Conservation (phyloP, 2,888 invertebrate species). For the Noctua comes region DNA sequence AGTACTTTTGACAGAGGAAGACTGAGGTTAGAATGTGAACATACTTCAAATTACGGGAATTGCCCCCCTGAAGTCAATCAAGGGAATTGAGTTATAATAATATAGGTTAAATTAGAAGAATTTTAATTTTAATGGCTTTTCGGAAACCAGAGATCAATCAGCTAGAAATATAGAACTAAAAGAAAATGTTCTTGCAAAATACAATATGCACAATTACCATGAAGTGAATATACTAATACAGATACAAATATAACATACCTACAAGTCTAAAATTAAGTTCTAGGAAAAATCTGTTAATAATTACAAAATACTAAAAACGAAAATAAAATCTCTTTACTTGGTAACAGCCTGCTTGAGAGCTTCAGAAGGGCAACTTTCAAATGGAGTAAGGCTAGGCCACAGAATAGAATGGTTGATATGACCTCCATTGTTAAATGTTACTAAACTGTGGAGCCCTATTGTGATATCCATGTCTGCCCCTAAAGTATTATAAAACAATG, state of each 20-base stretch:
- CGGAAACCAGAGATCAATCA: neutral
- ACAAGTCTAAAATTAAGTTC: slow-evolving; percentile 7
- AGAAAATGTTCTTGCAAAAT: neutral
- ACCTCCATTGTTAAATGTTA: slow-evolving; percentile 99
- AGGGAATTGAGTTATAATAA: neutral
- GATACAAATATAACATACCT: neutral
- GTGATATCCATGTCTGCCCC: slow-evolving; percentile 93
- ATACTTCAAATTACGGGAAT: neutral
- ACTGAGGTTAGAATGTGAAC: neutral
- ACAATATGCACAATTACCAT: neutral
- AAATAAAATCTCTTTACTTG: slow-evolving; percentile 77
- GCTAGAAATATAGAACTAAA: neutral
- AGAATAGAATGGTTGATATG: slow-evolving; percentile 99
- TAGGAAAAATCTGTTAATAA: neutral
- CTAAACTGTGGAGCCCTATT: slow-evolving; percentile 94
- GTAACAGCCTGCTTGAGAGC: slow-evolving; percentile 89
- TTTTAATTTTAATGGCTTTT: neutral
- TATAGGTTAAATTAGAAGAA: neutral
- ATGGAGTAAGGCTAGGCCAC: slow-evolving; percentile 97
- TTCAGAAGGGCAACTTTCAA: slow-evolving; percentile 91
- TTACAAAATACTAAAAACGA: slow-evolving; percentile 27
- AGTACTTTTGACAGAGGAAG: neutral
- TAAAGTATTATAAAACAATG: slow-evolving; percentile 65
- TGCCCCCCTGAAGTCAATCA: slow-evolving; percentile 4
- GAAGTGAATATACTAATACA: neutral